Evolutionary conservation across 2,888 invertebrate species (phyloP), one percentile per base, ranked within the genome.

Genomic region (Ornithoptera priamus): DNA sequence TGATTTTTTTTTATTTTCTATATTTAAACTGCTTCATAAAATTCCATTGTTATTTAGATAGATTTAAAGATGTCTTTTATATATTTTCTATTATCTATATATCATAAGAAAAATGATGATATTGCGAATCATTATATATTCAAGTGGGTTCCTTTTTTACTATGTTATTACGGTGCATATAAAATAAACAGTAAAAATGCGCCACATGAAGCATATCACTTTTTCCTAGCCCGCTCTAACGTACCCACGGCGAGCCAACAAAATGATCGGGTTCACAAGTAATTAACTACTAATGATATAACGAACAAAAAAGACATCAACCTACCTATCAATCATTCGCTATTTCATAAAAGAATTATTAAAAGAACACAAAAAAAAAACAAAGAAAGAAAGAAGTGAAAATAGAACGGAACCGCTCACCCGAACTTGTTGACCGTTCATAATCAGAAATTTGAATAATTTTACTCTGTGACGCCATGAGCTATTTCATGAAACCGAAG

Each of bases 271-370:
- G 82, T 88, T 88, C 86, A 89, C 88, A 86, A 85, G 84, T 90
- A 89, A 90, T 90, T 90, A 90, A 87, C 85, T 84, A 80, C 85
- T 90, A 90, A 90, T 90, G 89, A 89, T 83, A 82, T 76, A 81
- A 86, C 82, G 75, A 78, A 88, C 87, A 90, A 90, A 90, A 89
- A 88, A 89, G 87, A 88, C 89, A 87, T 88, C 88, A 88, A 81
- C 75, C 76, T 80, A 82, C 83, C 88, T 86, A 90, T 90, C 89
- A 90, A 90, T 90, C 90, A 90, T 88, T 85, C 84, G 84, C 85
- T 87, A 88, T 86, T 86, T 84, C 70, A 70, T 70, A 70, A 70
- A 70, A 61, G 70, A 70, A 70, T 70, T 64, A 67, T 70, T 67
- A 67, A 70, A 67, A 65, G 67, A 67, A 67, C 12, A 84, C 86